Conservation (phyloP, 2,888 invertebrate species). For the Salticus scenicus region DNA sequence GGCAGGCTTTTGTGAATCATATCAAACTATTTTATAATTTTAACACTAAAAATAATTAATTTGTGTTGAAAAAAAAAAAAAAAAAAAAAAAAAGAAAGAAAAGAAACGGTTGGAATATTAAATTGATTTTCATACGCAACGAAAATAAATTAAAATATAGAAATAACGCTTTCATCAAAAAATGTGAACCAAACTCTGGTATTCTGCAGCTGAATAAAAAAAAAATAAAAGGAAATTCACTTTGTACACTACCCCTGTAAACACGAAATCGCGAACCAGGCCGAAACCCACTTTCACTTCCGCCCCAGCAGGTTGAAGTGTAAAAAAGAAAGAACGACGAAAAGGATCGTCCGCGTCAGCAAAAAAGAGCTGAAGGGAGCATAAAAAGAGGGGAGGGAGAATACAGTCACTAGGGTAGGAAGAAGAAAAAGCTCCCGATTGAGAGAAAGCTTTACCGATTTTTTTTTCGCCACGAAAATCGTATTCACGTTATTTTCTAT, state of each 20-base stretch:
- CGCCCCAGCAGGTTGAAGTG: conserved; percentile 44
- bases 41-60: too few relatives aligned
- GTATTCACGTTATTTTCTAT: conserved; percentile 8
- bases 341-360: neutral
- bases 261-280: conserved; percentile 24
- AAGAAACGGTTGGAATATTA: too few relatives aligned
- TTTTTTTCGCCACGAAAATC: neutral
- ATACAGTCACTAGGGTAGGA: neutral
- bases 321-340: neutral
- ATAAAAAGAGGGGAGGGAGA: neutral
- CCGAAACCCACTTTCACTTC: conserved; percentile 57
- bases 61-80: too few relatives aligned
- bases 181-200: too few relatives aligned
- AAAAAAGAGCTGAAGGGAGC: neutral
- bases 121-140: too few relatives aligned
- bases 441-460: neutral
- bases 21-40: too few relatives aligned
- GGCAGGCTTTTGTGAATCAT: too few relatives aligned
- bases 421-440: conserved; percentile 3
- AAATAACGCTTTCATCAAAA: too few relatives aligned
- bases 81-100: too few relatives aligned
- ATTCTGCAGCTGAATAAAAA: too few relatives aligned
- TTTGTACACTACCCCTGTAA: conserved; percentile 9
- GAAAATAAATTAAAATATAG: too few relatives aligned
- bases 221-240: too few relatives aligned